These are phyloP conservation scores for Tupiocoris notatus DNA, from an alignment of 2,888 invertebrate genomes.

Conservation along the genomic window DNA sequence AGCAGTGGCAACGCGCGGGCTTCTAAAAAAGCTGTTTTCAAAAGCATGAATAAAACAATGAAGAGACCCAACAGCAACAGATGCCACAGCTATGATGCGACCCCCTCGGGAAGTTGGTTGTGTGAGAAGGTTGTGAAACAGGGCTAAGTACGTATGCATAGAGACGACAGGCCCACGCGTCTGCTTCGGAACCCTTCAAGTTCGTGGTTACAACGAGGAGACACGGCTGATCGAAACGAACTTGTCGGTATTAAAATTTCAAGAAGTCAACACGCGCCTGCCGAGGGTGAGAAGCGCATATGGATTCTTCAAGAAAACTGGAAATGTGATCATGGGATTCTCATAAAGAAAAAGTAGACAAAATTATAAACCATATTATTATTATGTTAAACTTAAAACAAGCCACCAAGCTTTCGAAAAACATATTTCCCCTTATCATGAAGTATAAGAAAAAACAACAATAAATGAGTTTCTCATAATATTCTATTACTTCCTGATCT, in stretches of 20 bases:
- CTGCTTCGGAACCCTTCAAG: not conserved
- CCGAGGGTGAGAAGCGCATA: too few relatives aligned
- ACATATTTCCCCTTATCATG: too few relatives aligned
- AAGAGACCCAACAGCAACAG: constrained; percentile 11
- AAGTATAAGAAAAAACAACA: too few relatives aligned
- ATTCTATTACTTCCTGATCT: too few relatives aligned
- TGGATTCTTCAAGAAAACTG: too few relatives aligned
- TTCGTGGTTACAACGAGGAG: not conserved
- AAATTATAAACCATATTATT: too few relatives aligned
- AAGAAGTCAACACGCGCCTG: not conserved
- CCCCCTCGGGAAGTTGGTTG: not conserved
- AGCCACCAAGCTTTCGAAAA: too few relatives aligned
- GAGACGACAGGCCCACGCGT: not conserved
- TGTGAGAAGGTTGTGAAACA: constrained; percentile 2
- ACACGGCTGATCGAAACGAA: not conserved
- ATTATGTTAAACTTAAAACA: too few relatives aligned
- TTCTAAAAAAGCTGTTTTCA: not conserved
- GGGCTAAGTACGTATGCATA: constrained; percentile 18
- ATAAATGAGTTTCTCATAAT: too few relatives aligned
- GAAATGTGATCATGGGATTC: too few relatives aligned
- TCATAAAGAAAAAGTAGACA: too few relatives aligned
- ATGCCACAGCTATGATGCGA: constrained; percentile 16
- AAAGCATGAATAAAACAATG: constrained; percentile 23
- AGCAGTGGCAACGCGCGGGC: not conserved
- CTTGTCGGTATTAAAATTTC: constrained; percentile 15